Conservation (phyloP, 2,113 vertebrate genomes). For the Laterallus jamaicensis region DNA sequence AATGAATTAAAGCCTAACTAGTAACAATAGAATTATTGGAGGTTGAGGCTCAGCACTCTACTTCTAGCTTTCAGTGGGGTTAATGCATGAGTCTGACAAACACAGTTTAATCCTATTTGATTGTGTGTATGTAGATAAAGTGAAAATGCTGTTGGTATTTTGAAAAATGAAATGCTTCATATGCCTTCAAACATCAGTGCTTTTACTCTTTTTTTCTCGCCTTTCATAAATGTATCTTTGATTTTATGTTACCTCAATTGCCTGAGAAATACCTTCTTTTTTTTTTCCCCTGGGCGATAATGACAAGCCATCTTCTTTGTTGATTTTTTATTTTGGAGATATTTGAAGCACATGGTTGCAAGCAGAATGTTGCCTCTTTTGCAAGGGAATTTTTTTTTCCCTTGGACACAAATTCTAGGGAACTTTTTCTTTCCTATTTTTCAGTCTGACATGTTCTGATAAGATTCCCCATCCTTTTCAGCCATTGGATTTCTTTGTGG, state of each 20-base stretch:
- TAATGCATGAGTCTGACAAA: neutral
- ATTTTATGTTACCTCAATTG: neutral
- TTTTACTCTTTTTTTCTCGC: neutral
- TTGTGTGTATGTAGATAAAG: neutral
- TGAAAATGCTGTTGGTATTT: neutral
- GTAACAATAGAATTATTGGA: neutral
- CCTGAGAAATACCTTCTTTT: neutral
- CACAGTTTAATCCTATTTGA: neutral
- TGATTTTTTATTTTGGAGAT: constrained; percentile 15
- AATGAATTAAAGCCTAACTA: neutral
- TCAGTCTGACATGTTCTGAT: neutral
- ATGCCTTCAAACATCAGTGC: neutral
- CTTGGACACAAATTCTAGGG: neutral
- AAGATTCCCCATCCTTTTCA: neutral
- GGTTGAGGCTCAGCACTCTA: neutral
- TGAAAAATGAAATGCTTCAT: neutral
- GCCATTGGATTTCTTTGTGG: constrained; percentile 8
- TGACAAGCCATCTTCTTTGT: neutral
- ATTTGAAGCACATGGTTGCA: neutral
- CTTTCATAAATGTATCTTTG: neutral
- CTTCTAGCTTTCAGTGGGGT: neutral
- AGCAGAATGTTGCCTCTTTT: neutral
- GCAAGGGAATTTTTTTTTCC: neutral
- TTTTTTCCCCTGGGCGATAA: neutral
- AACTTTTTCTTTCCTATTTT: constrained; percentile 18